These are phyloP conservation scores for Drosophila subquinaria DNA, from an alignment of 2,888 invertebrate species.

Conservation along the genomic window DNA sequence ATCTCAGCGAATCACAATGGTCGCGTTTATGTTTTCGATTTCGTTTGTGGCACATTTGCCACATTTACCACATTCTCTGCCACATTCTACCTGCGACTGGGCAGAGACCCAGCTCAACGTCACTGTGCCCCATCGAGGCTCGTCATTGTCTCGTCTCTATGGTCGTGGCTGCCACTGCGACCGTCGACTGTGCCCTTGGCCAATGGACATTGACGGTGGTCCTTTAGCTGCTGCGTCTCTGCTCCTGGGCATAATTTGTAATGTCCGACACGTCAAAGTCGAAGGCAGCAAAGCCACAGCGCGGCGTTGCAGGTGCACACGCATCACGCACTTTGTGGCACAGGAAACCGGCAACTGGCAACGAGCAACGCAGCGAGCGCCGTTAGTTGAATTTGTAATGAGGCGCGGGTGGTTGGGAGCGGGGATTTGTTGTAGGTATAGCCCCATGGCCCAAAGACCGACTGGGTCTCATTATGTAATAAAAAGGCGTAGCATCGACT, in stretches of 20 bases:
- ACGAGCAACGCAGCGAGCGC: slow-evolving; percentile 25
- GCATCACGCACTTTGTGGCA: slow-evolving; percentile 68
- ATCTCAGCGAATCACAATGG: slow-evolving; percentile 41
- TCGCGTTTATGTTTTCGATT: slow-evolving; percentile 61
- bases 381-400: slow-evolving; percentile 74
- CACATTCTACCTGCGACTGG: slow-evolving; percentile 48
- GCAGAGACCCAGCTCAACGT: slow-evolving; percentile 57
- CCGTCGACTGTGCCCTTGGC: slow-evolving; percentile 20
- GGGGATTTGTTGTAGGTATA: slow-evolving; percentile 34
- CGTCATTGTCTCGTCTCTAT: slow-evolving; percentile 61
- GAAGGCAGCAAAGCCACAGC: slow-evolving; percentile 25
- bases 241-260: slow-evolving; percentile 79
- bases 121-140: slow-evolving; percentile 51
- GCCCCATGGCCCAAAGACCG: slow-evolving; percentile 36
- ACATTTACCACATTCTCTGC: slow-evolving; percentile 34
- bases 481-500: slow-evolving; percentile 69
- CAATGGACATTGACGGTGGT: slow-evolving; percentile 75
- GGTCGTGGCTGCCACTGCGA: slow-evolving; percentile 16
- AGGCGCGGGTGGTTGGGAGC: slow-evolving; percentile 33
- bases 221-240: slow-evolving; percentile 39
- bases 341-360: slow-evolving; percentile 58
- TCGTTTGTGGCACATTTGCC: slow-evolving; percentile 57
- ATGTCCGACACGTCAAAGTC: slow-evolving; percentile 77
- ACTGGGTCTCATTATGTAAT: slow-evolving; percentile 71
- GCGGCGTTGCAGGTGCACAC: slow-evolving; percentile 66